These are phyloP conservation scores for Stenchaetothrips biformis DNA, from an alignment of 2,888 invertebrate species.

Conservation along the genomic window DNA sequence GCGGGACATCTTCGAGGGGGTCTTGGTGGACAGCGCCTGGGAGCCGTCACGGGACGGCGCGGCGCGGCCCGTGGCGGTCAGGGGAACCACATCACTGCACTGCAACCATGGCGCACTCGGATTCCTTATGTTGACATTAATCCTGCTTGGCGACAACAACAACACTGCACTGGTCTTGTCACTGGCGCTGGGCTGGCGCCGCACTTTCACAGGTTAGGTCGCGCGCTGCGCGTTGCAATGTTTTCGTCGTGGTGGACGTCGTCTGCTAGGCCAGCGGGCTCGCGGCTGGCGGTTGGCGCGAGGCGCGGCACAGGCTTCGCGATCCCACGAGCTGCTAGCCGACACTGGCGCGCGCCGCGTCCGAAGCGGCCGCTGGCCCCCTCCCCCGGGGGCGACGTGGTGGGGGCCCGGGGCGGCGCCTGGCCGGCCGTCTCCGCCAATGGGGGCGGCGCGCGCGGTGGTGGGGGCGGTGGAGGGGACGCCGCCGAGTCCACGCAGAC, in stretches of 20 bases:
- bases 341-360: slow-evolving; percentile 17
- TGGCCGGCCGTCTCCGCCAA: neutral
- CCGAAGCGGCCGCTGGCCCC: neutral
- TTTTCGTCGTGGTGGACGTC: neutral
- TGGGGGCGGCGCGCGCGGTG: neutral
- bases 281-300: neutral
- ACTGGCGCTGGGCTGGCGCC: neutral
- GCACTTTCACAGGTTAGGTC: neutral
- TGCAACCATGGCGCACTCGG: neutral
- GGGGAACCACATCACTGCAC: neutral
- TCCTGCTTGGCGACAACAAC: neutral
- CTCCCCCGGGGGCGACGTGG: neutral
- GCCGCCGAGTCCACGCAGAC: neutral
- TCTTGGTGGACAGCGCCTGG: neutral
- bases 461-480: neutral
- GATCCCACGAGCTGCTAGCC: neutral
- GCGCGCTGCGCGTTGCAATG: neutral
- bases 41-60: neutral
- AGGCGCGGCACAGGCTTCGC: neutral
- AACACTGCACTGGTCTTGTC: neutral
- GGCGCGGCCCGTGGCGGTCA: neutral
- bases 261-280: neutral
- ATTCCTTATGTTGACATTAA: neutral
- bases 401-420: neutral
- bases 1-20: slow-evolving; percentile 47